phyloP scores from a whole-genome alignment of 2,797 vertebrate genomes.

The Danio albolineatus region DNA sequence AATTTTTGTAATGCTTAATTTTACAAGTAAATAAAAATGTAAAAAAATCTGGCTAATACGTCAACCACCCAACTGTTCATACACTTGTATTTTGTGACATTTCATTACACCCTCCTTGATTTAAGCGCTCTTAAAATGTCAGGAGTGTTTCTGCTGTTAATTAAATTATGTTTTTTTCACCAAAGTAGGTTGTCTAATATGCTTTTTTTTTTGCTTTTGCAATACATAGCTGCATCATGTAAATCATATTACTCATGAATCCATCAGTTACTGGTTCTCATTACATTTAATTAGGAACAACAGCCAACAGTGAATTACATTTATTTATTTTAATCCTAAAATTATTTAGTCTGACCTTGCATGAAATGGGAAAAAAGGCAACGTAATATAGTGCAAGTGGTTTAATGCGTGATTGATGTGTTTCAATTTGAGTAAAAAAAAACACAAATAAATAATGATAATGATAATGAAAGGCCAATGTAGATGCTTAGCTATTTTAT shows the following conservation, averaged over 20 bases:
- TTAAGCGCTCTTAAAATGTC: background rate
- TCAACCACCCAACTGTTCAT: background rate
- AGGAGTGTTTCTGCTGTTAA: background rate
- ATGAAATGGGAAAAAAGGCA: background rate
- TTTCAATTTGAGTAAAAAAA: background rate
- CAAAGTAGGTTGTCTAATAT: constrained; percentile 3
- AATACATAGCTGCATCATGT: background rate
- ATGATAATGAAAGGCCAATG: background rate
- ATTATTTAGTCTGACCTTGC: constrained; percentile 16
- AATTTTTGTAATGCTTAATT: too few species aligned
- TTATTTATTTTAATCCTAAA: background rate
- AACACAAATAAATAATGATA: too few species aligned
- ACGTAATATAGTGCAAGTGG: background rate
- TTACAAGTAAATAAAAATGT: too few species aligned
- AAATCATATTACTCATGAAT: background rate
- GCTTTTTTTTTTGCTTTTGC: background rate
- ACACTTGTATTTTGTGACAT: background rate
- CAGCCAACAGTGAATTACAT: background rate
- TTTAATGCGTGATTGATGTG: constrained; percentile 3
- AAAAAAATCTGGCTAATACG: too few species aligned
- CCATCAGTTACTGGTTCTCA: background rate
- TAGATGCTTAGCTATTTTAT: background rate
- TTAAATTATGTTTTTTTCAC: constrained; percentile 6
- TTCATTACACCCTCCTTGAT: background rate
- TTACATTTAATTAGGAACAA: constrained; percentile 8